A percentile compares a stretch with the other conserved stretches of the same genome.
Evolutionary conservation across 2,797 vertebrate genomes (phyloP).

Genomic region (Eremophila alpestris): DNA sequence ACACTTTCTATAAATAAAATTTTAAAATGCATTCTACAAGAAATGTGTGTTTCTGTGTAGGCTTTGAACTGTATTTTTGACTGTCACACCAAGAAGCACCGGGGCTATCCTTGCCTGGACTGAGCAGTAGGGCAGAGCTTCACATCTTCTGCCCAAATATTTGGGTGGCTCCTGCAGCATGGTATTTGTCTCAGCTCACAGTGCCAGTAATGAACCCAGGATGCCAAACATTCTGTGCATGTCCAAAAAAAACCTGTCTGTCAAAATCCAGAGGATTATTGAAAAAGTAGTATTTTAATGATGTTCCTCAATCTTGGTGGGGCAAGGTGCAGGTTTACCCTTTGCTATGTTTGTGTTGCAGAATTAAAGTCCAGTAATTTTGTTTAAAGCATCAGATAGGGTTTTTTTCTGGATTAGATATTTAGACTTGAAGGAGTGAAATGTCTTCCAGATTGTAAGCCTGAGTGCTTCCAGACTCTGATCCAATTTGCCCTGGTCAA

Average conservation of each 20-base stretch:
- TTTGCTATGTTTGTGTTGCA: neutral
- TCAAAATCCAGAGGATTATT: neutral
- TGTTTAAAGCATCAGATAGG: neutral
- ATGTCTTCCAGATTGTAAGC: neutral
- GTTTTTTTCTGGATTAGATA: neutral
- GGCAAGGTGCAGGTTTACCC: neutral
- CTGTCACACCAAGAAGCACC: neutral
- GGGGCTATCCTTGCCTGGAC: fast-evolving
- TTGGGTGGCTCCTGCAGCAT: neutral
- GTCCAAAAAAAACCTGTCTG: neutral
- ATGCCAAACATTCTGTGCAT: neutral
- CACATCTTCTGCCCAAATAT: neutral
- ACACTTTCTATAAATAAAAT: neutral
- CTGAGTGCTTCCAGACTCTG: neutral
- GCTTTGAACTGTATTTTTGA: neutral
- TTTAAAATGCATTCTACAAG: neutral
- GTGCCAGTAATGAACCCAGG: neutral
- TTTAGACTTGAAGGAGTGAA: neutral
- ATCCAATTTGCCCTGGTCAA: neutral
- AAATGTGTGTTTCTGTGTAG: neutral
- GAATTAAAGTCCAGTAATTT: neutral
- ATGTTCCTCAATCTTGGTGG: neutral
- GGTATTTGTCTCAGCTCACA: neutral
- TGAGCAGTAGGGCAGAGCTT: neutral
- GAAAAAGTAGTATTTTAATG: neutral